Evolutionary conservation across 2,797 vertebrate genomes (phyloP).

Genomic region (Champsocephalus esox): DNA sequence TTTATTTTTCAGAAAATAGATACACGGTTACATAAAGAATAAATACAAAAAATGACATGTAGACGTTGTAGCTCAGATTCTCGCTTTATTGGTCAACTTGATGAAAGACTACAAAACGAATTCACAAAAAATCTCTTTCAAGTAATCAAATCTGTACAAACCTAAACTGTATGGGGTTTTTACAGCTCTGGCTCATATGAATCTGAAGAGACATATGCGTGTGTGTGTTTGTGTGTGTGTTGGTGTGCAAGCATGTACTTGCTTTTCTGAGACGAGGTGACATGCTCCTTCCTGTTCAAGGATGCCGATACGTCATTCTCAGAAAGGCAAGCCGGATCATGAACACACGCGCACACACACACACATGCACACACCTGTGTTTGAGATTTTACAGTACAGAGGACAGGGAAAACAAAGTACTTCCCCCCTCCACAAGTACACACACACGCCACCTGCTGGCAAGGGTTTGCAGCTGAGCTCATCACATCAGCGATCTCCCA

Average conservation of each 20-base stretch:
- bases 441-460: conserved; percentile 71
- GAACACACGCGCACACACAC: conserved; percentile 15
- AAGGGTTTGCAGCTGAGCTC: conserved; percentile 61
- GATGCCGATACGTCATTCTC: conserved; percentile 36
- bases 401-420: conserved; percentile 76
- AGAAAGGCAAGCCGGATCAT: conserved; percentile 53
- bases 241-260: conserved; percentile 33
- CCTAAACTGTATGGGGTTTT: conserved; percentile 81
- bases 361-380: conserved; percentile 65
- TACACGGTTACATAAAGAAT: conserved; percentile 11
- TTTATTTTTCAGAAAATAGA: background rate
- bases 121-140: conserved; percentile 87
- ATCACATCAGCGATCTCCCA: conserved; percentile 54
- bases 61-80: conserved; percentile 77
- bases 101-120: conserved; percentile 89
- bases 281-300: conserved; percentile 30
- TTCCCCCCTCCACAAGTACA: conserved; percentile 64
- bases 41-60: conserved; percentile 8
- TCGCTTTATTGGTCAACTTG: conserved; percentile 89
- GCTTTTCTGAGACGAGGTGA: conserved; percentile 41
- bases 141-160: conserved; percentile 89
- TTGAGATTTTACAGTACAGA: conserved; percentile 83
- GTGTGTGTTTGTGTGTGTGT: conserved; percentile 34
- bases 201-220: conserved; percentile 73
- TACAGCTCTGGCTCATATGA: conserved; percentile 85